These are phyloP conservation scores for Cheilosia pagana DNA, from an alignment of 2,888 invertebrate species.

Conservation along the genomic window DNA sequence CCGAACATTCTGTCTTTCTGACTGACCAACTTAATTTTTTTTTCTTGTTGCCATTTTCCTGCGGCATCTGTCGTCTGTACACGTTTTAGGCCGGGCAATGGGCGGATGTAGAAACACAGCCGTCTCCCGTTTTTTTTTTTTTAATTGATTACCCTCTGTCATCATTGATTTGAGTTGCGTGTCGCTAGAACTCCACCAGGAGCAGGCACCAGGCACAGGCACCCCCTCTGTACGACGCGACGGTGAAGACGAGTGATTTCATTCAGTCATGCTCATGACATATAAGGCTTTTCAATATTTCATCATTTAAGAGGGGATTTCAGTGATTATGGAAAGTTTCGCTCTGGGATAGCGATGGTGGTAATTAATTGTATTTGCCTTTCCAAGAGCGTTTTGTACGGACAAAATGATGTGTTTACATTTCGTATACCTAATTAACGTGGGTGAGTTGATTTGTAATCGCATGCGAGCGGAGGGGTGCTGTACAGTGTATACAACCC, in stretches of 20 bases:
- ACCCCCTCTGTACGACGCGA: slow-evolving; percentile 33
- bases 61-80: not conserved
- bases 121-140: slow-evolving; percentile 6
- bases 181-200: slow-evolving; percentile 12
- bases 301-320: slow-evolving; percentile 47
- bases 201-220: slow-evolving; percentile 11
- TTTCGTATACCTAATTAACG: slow-evolving; percentile 16
- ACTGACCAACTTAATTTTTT: slow-evolving; percentile 4
- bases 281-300: slow-evolving; percentile 49
- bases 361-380: slow-evolving; percentile 63
- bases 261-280: slow-evolving; percentile 49
- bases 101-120: slow-evolving; percentile 2
- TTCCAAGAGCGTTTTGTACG: slow-evolving; percentile 16
- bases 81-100: not conserved
- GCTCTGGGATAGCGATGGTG: slow-evolving; percentile 37
- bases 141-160: slow-evolving; percentile 67
- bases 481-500: slow-evolving; percentile 25
- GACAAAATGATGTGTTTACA: slow-evolving; percentile 45
- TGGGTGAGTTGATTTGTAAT: slow-evolving; percentile 55
- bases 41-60: slow-evolving; percentile 6
- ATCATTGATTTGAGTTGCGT: slow-evolving; percentile 68
- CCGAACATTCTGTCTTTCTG: slow-evolving; percentile 8
- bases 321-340: slow-evolving; percentile 20
- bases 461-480: slow-evolving; percentile 26
- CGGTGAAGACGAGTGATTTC: slow-evolving; percentile 56